These are phyloP conservation scores for Tiliqua scincoides DNA, from an alignment of 2,113 vertebrate species.

Conservation along the genomic window DNA sequence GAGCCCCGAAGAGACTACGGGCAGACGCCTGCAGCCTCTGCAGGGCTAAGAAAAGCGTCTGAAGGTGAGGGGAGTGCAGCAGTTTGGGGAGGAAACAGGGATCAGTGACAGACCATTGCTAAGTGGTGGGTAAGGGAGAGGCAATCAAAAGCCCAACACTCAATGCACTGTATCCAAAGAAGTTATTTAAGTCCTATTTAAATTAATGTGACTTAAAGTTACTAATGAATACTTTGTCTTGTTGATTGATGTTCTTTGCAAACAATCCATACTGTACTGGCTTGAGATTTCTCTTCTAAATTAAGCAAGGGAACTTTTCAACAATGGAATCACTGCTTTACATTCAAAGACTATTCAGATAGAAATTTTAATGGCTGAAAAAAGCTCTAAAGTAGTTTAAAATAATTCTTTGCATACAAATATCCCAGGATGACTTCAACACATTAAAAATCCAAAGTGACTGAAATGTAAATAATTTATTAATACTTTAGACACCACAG, in stretches of 20 bases:
- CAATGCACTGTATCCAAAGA: no score
- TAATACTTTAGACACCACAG: slow-evolving; percentile 39
- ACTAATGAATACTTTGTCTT: no score
- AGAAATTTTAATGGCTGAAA: neutral
- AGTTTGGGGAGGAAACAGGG: neutral
- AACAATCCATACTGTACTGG: no score
- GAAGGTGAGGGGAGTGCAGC: no score
- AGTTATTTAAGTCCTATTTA: no score
- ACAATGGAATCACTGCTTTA: neutral
- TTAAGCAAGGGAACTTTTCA: neutral
- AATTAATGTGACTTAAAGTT: no score
- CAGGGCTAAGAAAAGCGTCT: no score
- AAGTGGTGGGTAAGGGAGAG: neutral
- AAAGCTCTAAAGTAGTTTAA: slow-evolving; percentile 25
- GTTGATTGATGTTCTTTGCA: no score
- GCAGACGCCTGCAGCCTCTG: no score
- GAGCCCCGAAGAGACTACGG: no score
- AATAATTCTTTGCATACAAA: slow-evolving; percentile 25
- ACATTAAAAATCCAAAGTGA: slow-evolving; percentile 63
- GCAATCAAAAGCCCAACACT: neutral
- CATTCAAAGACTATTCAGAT: neutral
- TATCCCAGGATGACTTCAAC: slow-evolving; percentile 32
- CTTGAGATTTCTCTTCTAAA: neutral
- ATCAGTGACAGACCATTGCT: no score
- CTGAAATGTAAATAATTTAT: slow-evolving; percentile 65